Evolutionary conservation across 2,113 vertebrate genomes (phyloP).

Genomic region (Formicarius rufipectus): DNA sequence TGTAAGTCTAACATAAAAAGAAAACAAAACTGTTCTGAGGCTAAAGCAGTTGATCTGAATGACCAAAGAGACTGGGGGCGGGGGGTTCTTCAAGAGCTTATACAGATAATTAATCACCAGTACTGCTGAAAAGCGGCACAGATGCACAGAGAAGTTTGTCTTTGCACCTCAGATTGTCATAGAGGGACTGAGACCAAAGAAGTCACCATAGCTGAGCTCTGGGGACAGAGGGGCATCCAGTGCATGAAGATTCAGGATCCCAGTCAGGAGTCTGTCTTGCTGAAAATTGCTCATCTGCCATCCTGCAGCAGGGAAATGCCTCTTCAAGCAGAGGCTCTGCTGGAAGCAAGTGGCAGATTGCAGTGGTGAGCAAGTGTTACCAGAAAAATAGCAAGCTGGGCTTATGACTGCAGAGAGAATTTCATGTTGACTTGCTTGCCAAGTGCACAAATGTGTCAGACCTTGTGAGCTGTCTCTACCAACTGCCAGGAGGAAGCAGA

Average conservation of each 20-base stretch:
- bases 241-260: neutral
- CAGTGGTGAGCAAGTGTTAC: neutral
- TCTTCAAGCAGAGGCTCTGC: neutral
- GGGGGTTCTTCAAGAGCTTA: neutral
- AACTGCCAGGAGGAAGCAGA: neutral
- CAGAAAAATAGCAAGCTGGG: neutral
- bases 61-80: neutral
- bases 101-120: neutral
- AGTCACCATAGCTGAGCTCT: neutral
- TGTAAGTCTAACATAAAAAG: neutral
- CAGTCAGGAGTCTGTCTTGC: neutral
- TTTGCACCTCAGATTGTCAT: neutral
- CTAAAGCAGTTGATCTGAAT: neutral
- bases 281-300: neutral
- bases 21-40: rapidly evolving
- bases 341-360: neutral
- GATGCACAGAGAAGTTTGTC: neutral
- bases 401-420: neutral
- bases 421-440: neutral
- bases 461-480: neutral
- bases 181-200: neutral
- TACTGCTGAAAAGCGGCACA: neutral
- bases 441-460: neutral
- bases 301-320: neutral
- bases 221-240: neutral